These are phyloP conservation scores for Nipponia nippon DNA, from an alignment of 2,113 vertebrate genomes.

Conservation along the genomic window DNA sequence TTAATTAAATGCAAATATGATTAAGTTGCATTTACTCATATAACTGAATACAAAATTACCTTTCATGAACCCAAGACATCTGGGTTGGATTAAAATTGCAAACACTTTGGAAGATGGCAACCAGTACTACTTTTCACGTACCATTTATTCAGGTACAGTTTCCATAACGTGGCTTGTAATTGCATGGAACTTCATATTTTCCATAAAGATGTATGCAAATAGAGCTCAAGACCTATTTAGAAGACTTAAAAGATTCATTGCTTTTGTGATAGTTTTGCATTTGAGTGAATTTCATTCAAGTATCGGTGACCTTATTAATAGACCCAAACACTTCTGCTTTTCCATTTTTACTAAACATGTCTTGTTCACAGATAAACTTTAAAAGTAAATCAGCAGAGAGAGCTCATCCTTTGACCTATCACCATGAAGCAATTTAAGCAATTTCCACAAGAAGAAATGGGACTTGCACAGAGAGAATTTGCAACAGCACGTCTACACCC, in stretches of 20 bases:
- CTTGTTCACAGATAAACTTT: neutral
- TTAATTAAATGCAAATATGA: neutral
- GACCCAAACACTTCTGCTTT: neutral
- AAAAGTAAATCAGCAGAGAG: neutral
- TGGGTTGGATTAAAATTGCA: neutral
- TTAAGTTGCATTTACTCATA: neutral
- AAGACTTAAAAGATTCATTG: neutral
- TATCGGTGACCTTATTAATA: neutral
- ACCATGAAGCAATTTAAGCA: neutral
- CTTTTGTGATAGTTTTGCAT: neutral
- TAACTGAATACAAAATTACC: neutral
- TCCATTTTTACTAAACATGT: neutral
- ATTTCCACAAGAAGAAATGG: neutral
- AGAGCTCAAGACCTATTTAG: conserved; percentile 10
- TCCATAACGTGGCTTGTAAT: neutral
- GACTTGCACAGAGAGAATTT: neutral
- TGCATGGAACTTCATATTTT: neutral
- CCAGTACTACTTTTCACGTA: neutral
- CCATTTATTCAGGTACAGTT: neutral
- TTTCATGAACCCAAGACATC: neutral
- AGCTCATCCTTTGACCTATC: neutral
- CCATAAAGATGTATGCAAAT: conserved; percentile 32
- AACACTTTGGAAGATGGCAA: neutral
- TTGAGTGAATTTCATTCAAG: neutral
- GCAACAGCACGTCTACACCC: neutral